Evolutionary conservation across 2,797 vertebrate species (phyloP).

Genomic region (Kryptopterus vitreolus): DNA sequence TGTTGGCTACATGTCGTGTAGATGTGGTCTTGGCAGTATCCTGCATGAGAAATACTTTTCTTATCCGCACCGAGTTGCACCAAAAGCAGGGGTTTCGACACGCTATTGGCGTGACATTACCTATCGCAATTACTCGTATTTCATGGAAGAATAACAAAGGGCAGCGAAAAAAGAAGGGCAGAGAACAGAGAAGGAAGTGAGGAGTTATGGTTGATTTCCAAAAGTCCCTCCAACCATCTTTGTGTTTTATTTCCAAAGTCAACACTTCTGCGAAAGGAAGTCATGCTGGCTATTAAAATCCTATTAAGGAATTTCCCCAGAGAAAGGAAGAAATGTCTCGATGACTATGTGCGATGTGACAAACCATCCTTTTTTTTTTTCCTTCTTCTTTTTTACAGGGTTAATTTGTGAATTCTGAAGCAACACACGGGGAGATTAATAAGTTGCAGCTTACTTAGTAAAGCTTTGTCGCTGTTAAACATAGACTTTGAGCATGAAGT

Average conservation of each 20-base stretch:
- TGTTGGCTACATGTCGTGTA: slow-evolving; percentile 42
- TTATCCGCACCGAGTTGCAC: not conserved
- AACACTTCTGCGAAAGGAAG: slow-evolving; percentile 1
- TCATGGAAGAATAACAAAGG: slow-evolving; percentile 4
- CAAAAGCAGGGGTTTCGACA: slow-evolving; percentile 19
- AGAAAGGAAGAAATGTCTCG: not conserved
- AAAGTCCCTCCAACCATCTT: not conserved
- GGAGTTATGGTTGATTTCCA: slow-evolving; percentile 8
- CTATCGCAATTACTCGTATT: not conserved
- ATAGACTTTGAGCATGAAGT: slow-evolving; percentile 29
- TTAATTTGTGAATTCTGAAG: slow-evolving; percentile 7
- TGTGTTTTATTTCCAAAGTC: not conserved
- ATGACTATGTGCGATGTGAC: not conserved
- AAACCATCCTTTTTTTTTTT: not conserved
- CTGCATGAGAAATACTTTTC: not conserved
- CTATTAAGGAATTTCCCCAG: not conserved
- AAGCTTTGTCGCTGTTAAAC: not conserved
- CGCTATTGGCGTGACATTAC: not conserved
- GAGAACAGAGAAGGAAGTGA: not conserved
- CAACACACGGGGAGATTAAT: not conserved
- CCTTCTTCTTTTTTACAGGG: no score
- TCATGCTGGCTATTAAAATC: not conserved
- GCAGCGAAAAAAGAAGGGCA: not conserved
- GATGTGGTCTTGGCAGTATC: slow-evolving; percentile 22
- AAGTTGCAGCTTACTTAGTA: slow-evolving; percentile 7